phyloP scores from a whole-genome alignment of 2,797 vertebrate species.

The Taenioides sp. region DNA sequence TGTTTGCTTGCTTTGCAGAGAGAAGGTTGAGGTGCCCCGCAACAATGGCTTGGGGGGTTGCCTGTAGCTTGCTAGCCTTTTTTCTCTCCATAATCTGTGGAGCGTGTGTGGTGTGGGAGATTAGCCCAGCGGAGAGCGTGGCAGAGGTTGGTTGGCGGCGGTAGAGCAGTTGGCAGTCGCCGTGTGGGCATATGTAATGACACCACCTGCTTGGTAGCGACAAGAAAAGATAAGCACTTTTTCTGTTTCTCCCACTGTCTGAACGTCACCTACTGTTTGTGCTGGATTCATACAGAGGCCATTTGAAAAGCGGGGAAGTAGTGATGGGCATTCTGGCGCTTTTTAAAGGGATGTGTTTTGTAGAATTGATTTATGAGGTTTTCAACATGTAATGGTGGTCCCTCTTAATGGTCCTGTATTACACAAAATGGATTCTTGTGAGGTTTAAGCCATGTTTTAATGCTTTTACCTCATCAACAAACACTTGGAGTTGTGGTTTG shows the following conservation, averaged over 20 bases:
- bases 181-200: constrained; percentile 57
- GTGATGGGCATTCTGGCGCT: too few relatives aligned
- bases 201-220: constrained; percentile 36
- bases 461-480: too few relatives aligned
- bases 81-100: constrained; percentile 56
- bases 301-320: constrained; percentile 21
- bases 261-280: neutral
- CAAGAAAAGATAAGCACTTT: constrained; percentile 49
- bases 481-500: too few relatives aligned
- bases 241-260: constrained; percentile 6
- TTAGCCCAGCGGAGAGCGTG: constrained; percentile 57
- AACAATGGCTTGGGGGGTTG: constrained; percentile 70
- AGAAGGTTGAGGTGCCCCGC: constrained; percentile 55
- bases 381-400: too few relatives aligned
- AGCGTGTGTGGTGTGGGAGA: constrained; percentile 54
- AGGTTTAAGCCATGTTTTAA: too few relatives aligned
- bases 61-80: constrained; percentile 59
- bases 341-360: too few relatives aligned
- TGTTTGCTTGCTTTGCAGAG: constrained; percentile 44
- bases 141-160: constrained; percentile 46
- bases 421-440: too few relatives aligned
- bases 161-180: constrained; percentile 46
- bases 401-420: too few relatives aligned
- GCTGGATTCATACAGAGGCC: neutral
- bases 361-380: too few relatives aligned